Conservation (phyloP, 2,113 vertebrate species). For the Phodopus roborovskii region DNA sequence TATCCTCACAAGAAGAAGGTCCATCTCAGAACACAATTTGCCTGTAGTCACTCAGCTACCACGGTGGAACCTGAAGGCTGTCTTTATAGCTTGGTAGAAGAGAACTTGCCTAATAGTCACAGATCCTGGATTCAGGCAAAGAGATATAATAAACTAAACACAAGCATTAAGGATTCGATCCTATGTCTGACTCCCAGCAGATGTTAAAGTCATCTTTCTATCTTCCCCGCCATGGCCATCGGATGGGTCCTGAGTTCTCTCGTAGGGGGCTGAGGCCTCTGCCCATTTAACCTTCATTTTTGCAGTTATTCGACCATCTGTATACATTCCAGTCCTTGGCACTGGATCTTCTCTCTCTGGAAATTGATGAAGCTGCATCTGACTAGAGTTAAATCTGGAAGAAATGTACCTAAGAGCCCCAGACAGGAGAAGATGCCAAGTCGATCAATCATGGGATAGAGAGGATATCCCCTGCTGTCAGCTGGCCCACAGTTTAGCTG, state of each 20-base stretch:
- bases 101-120: too few relatives aligned
- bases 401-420: not conserved
- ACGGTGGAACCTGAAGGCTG: not conserved
- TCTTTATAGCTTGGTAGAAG: not conserved
- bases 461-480: not conserved
- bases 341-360: not conserved
- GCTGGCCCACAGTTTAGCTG: not conserved
- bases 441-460: not conserved
- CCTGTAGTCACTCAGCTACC: not conserved
- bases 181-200: not conserved
- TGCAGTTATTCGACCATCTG: not conserved
- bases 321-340: not conserved
- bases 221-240: too few relatives aligned
- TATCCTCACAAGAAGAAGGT: not conserved
- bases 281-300: not conserved
- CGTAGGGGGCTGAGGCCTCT: not conserved
- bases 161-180: not conserved
- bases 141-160: not conserved
- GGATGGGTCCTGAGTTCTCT: not conserved
- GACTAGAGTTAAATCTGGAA: slow-evolving; percentile 13
- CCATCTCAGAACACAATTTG: not conserved
- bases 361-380: slow-evolving; percentile 17
- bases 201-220: not conserved
- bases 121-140: not conserved
- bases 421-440: slow-evolving; percentile 6